Evolutionary conservation across 2,797 vertebrate species (phyloP).

Genomic region (Hydrophis major): DNA sequence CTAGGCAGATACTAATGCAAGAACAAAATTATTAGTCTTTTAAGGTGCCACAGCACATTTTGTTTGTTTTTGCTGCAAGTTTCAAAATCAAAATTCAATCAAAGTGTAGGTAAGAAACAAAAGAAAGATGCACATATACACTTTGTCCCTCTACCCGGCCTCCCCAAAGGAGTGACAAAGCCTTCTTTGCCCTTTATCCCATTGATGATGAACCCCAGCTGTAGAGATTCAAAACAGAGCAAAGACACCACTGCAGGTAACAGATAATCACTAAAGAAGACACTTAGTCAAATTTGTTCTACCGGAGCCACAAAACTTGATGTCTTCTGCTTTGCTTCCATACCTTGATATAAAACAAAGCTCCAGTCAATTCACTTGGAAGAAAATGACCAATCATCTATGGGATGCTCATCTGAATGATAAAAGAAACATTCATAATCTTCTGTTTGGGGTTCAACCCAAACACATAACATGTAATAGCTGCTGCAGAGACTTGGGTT

Average conservation of each 20-base stretch:
- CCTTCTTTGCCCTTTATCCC: slow-evolving; percentile 42
- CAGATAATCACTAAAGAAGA: slow-evolving; percentile 55
- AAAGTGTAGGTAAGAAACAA: slow-evolving; percentile 42
- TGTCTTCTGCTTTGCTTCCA: slow-evolving; percentile 53
- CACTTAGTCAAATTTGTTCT: slow-evolving; percentile 50
- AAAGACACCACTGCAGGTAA: slow-evolving; percentile 54
- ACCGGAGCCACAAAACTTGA: slow-evolving; percentile 59
- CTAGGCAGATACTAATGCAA: background rate
- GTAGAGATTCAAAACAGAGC: slow-evolving; percentile 45
- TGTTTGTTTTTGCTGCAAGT: slow-evolving; percentile 46
- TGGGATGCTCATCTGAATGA: slow-evolving; percentile 67
- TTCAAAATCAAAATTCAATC: slow-evolving; percentile 46
- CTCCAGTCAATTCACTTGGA: slow-evolving; percentile 63
- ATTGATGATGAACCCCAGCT: slow-evolving; percentile 55
- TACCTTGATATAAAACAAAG: slow-evolving; percentile 56
- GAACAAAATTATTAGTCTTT: slow-evolving; percentile 48
- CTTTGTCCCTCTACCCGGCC: slow-evolving; percentile 14
- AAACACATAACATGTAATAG: slow-evolving; percentile 59
- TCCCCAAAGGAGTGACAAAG: slow-evolving; percentile 44
- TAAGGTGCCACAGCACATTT: slow-evolving; percentile 28
- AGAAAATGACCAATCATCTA: slow-evolving; percentile 62
- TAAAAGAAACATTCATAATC: slow-evolving; percentile 65
- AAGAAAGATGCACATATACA: slow-evolving; percentile 42
- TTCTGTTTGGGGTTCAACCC: slow-evolving; percentile 57
- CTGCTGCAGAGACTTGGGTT: slow-evolving; percentile 63